Evolutionary conservation across 2,797 vertebrate genomes (phyloP), one percentile per base, ranked within the genome.

Genomic region (Clangula hyemalis): DNA sequence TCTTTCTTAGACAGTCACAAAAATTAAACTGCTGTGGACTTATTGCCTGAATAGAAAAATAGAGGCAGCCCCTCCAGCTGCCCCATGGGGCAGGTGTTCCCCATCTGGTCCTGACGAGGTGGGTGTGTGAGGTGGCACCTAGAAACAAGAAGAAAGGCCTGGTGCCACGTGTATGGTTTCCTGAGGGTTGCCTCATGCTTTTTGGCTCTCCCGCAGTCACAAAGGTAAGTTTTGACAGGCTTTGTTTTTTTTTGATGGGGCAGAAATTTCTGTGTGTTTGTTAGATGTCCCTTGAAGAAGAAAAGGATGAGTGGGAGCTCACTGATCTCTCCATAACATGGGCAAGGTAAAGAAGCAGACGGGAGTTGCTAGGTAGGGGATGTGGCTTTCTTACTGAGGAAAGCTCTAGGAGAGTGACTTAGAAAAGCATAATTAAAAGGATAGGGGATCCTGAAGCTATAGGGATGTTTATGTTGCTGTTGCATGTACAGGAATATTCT

Each of bases 121-220:
- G 47, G 16, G 39, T 16, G 51, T 81, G 21, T 10, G 51, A 32
- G 25, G n/a, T 39, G 21, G 19, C 36, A 89, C 41, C 43, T 74
- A 8, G 20, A 85, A 87, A 57, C 18, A 25, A 65, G 39, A 39
- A 41, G 20, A 71, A 69, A 28, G 2, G 0, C 1, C 1, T 0
- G 1, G 1, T 5, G 0, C 0, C 6, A 0, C 3, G 22, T 0
- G 0, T 0, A 0, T 7, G 12, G 8, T 5, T 66, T 64, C 0
- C 0, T 49, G 3, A 3, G 1, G 1, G 1, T 34, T 36, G 0
- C 0, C 0, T 30, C 5, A 5, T 45, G 11, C 1, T 87, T 2
- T 74, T 60, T 68, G 13, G 3, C 0, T 77, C 13, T 69, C 3
- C 28, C 92, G 25, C 0, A 19, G 4, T 3, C 14, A 11, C 2